Evolutionary conservation across 1,140 invertebrate species (phyloP).

Genomic region (Phortica variegata): DNA sequence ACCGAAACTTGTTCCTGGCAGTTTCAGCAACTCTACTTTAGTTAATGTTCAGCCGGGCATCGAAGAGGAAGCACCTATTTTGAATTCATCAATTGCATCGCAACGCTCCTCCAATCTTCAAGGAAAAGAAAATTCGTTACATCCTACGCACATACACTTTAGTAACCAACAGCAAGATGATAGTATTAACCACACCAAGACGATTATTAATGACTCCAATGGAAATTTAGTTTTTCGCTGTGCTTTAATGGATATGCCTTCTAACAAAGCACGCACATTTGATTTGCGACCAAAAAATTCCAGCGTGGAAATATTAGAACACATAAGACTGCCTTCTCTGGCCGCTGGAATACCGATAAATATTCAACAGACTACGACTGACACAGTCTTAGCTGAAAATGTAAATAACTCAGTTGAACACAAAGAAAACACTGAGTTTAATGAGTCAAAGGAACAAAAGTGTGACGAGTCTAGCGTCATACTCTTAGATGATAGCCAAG

Average conservation of each 20-base stretch:
- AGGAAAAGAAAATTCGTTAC: conserved; percentile 6
- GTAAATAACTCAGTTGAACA: background rate
- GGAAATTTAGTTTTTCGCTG: conserved; percentile 16
- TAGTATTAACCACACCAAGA: background rate
- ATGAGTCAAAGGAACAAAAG: background rate
- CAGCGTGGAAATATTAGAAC: conserved; percentile 24
- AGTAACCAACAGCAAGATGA: background rate
- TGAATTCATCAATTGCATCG: too few species aligned
- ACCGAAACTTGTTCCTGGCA: too few species aligned
- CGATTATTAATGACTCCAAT: background rate
- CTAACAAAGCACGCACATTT: conserved; percentile 15
- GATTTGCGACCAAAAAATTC: conserved; percentile 5
- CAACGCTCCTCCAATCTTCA: background rate
- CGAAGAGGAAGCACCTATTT: background rate
- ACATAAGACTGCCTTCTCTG: conserved; percentile 18
- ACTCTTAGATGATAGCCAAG: conserved; percentile 31
- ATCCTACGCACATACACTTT: too few species aligned
- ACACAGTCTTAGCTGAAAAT: background rate
- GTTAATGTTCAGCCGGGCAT: background rate
- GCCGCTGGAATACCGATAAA: background rate
- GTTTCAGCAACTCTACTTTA: too few species aligned
- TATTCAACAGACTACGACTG: background rate
- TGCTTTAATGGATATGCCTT: conserved; percentile 14
- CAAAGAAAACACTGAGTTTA: background rate
- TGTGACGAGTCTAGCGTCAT: conserved; percentile 26